phyloP scores from a whole-genome alignment of 1,140 invertebrate species.

The Agraylea sexmaculata region DNA sequence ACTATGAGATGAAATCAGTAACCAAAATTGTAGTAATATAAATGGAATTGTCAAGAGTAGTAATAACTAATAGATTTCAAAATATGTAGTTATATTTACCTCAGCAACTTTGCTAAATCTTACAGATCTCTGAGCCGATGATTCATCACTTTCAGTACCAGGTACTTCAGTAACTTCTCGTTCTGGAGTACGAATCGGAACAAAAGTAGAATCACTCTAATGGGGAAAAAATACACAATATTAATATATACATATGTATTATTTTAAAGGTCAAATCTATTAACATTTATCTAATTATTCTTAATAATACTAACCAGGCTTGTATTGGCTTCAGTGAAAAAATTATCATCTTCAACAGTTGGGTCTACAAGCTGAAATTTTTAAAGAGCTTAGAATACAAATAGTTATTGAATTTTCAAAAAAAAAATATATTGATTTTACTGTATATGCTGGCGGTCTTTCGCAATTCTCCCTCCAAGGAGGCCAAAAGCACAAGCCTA shows the following conservation, averaged over 20 bases:
- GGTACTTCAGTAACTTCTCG: slow-evolving; percentile 40
- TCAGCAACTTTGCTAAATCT: slow-evolving; percentile 79
- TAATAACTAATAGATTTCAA: too few relatives aligned
- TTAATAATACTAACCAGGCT: slow-evolving; percentile 38
- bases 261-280: too few relatives aligned
- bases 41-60: too few relatives aligned
- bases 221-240: slow-evolving; percentile 14
- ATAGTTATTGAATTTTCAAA: not conserved
- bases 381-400: slow-evolving; percentile 14
- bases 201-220: slow-evolving; percentile 70
- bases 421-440: slow-evolving; percentile 31
- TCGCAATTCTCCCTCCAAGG: slow-evolving; percentile 71
- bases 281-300: slow-evolving; percentile 8
- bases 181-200: slow-evolving; percentile 68
- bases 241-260: slow-evolving; percentile 5
- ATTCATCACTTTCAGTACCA: slow-evolving; percentile 74
- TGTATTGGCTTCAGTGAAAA: slow-evolving; percentile 46
- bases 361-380: slow-evolving; percentile 50
- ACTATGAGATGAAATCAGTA: too few relatives aligned
- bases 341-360: slow-evolving; percentile 54
- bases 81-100: slow-evolving; percentile 17
- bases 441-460: slow-evolving; percentile 52
- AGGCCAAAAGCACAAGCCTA: slow-evolving; percentile 69
- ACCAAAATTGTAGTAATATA: too few relatives aligned
- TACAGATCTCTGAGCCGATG: slow-evolving; percentile 54